Evolutionary conservation across 1,140 invertebrate genomes (phyloP).

Genomic region (Drosophila bocki): DNA sequence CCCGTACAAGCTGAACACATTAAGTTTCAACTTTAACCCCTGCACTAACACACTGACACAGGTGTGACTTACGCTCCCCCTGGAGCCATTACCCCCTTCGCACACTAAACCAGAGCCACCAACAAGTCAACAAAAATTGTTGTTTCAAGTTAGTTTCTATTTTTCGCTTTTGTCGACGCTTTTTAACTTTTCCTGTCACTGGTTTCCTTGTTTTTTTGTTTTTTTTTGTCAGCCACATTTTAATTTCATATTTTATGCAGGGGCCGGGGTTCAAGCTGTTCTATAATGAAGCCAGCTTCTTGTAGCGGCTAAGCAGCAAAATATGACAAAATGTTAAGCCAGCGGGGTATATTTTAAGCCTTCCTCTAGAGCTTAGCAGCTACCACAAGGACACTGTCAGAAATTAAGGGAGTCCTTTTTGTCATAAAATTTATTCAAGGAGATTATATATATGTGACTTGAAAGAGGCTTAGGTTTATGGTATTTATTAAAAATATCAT

Average conservation of each 20-base stretch:
- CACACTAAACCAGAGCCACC: slow-evolving; percentile 37
- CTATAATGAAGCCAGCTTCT: slow-evolving; percentile 68
- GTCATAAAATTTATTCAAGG: not conserved
- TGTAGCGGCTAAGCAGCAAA: slow-evolving; percentile 60
- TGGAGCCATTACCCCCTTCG: slow-evolving; percentile 17
- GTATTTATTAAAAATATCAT: too few relatives aligned
- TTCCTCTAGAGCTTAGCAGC: slow-evolving; percentile 43
- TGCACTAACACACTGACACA: slow-evolving; percentile 24
- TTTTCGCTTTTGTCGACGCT: slow-evolving; percentile 48
- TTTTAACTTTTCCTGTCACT: slow-evolving; percentile 49
- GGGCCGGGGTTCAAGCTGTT: slow-evolving; percentile 34
- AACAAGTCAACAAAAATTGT: slow-evolving; percentile 55
- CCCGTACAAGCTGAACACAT: slow-evolving; percentile 50
- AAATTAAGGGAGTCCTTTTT: not conserved
- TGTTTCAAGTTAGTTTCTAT: slow-evolving; percentile 36
- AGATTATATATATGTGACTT: not conserved
- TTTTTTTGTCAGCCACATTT: slow-evolving; percentile 49
- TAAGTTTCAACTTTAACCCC: slow-evolving; percentile 61
- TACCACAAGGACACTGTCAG: slow-evolving; percentile 7
- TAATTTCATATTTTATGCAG: slow-evolving; percentile 69
- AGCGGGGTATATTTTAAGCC: slow-evolving; percentile 62
- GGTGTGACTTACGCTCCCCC: slow-evolving; percentile 34
- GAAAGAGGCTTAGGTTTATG: too few relatives aligned
- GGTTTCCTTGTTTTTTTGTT: slow-evolving; percentile 17
- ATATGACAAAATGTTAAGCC: slow-evolving; percentile 71